These are phyloP conservation scores for Spizaetus ornatus DNA, from an alignment of 2,113 vertebrate genomes.

Conservation along the genomic window DNA sequence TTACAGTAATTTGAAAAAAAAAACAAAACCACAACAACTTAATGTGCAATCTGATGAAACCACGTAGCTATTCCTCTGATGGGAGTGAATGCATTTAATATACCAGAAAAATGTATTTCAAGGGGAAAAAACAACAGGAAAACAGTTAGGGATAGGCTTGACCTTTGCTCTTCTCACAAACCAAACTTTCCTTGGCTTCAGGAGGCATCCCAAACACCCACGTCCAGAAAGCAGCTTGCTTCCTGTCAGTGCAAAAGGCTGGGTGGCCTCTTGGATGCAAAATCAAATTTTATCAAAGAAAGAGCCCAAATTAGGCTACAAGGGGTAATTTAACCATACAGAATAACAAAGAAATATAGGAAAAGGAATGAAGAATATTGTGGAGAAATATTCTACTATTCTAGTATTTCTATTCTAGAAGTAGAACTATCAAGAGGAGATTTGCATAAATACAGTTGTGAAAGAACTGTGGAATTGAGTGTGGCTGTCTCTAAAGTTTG, in stretches of 20 bases:
- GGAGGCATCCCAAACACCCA: background rate
- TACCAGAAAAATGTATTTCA: background rate
- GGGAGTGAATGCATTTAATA: background rate
- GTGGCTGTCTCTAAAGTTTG: background rate
- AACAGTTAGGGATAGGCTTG: background rate
- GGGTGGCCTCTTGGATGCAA: background rate
- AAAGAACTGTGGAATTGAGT: background rate
- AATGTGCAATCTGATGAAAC: background rate
- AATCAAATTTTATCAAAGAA: background rate
- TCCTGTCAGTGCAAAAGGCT: background rate
- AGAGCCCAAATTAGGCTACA: background rate
- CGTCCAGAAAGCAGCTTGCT: background rate
- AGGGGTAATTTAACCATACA: background rate
- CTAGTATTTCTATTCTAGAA: background rate
- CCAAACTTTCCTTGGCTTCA: conserved; percentile 4
- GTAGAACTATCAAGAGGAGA: background rate
- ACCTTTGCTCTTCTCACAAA: background rate
- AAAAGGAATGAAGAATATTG: background rate
- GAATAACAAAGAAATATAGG: background rate
- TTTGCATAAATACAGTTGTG: background rate
- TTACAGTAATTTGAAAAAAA: background rate
- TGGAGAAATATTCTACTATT: background rate
- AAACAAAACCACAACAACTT: no score
- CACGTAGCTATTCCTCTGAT: background rate
- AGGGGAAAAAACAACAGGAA: background rate